Percentiles rank a stretch among this genome's conserved stretches.
Evolutionary conservation across 2,797 vertebrate genomes (phyloP).

Genomic region (Astyanax mexicanus): DNA sequence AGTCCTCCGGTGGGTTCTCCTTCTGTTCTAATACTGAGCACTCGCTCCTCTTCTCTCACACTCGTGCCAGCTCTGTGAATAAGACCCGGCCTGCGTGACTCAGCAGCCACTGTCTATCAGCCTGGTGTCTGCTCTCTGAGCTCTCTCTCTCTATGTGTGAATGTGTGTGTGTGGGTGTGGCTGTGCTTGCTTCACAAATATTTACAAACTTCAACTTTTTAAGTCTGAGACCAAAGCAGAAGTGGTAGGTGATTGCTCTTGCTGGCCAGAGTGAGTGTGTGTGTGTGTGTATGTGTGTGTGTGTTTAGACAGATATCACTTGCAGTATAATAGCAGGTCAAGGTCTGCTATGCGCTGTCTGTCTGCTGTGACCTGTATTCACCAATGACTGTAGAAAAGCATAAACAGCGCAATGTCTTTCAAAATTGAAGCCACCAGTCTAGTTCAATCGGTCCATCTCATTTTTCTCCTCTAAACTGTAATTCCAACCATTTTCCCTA

Average conservation of each 20-base stretch:
- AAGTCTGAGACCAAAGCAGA: neutral
- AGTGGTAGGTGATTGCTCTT: neutral
- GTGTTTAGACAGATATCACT: neutral
- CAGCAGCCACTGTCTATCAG: conserved; percentile 7
- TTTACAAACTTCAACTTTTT: neutral
- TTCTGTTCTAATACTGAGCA: neutral
- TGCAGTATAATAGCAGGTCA: conserved; percentile 2
- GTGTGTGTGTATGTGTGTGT: conserved; percentile 18
- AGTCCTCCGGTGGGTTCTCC: neutral
- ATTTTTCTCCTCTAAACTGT: no score
- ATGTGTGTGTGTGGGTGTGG: neutral
- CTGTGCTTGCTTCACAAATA: neutral
- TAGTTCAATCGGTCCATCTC: no score
- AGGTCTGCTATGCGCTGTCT: neutral
- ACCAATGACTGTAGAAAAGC: no score
- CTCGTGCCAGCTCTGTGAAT: conserved; percentile 23
- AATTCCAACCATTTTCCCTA: no score
- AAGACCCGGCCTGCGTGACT: conserved; percentile 7
- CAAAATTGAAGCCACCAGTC: no score
- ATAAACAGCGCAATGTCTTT: no score
- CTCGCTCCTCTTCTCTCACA: conserved; percentile 1
- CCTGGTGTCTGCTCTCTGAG: neutral
- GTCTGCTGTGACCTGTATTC: neutral
- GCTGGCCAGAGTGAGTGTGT: conserved; percentile 13
- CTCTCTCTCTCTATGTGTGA: neutral